Base-by-base conservation (phyloP, 2,113 vertebrate species). In the Pipa parva region DNA sequence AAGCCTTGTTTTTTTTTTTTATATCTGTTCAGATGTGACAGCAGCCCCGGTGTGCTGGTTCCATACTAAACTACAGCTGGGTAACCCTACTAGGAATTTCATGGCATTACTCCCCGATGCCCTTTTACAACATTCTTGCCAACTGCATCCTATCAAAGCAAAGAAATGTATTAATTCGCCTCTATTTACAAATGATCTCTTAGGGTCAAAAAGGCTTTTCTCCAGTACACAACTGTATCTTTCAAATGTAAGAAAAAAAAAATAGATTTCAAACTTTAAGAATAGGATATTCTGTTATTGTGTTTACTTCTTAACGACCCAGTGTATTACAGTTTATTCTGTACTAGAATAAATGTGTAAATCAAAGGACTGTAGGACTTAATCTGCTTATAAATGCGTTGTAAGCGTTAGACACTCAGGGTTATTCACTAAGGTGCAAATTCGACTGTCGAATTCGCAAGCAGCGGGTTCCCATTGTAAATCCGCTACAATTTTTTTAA, bases 361-460 rank as follows among this genome's bases (percentile, higher is more conserved):
- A 36, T n/a, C 33, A 26, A 33, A 29, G 18, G 33, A 60, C n/a
- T 27, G 56, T 48, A 60, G 65, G 33, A 60, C 60, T 60, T 57
- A 69, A 68, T 68, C 66, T 61, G 18, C 31, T 25, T 61, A 70
- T 61, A 61, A 54, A 59, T 68, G 65, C 60, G 50, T 56, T 61
- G 46, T 54, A 10, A 25, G 56, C 45, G 48, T 70, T 17, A 45
- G 48, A 61, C 46, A 61, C 57, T n/a, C n/a, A n/a, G n/a, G n/a
- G n/a, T n/a, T n/a, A n/a, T n/a, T n/a, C n/a, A n/a, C n/a, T n/a
- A n/a, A n/a, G n/a, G n/a, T n/a, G n/a, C n/a, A n/a, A n/a, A n/a
- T n/a, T n/a, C n/a, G n/a, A n/a, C n/a, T n/a, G n/a, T n/a, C n/a
- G n/a, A n/a, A n/a, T n/a, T n/a, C n/a, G n/a, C n/a, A n/a, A n/a